Base-by-base conservation (phyloP, 2,888 invertebrate genomes). In the Pseudococcus viburni region DNA sequence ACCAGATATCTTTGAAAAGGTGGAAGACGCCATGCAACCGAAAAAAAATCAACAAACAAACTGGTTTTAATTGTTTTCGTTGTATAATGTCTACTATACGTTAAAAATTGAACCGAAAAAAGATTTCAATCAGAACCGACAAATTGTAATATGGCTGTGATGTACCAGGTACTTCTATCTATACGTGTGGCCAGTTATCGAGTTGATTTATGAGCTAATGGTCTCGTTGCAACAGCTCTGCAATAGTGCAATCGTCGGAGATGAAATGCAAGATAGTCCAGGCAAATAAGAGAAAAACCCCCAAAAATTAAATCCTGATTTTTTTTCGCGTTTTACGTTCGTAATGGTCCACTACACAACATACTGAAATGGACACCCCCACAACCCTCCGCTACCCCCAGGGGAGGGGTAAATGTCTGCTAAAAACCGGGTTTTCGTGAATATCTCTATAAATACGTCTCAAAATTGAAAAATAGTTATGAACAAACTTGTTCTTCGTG, bases 61-160 rank as follows among this genome's bases (percentile, higher is more conserved):
- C 73, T 73, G 39, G 42, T 77, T 42, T 33, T n/a, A 55, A 73
- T 77, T 42, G 42, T 77, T 77, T 42, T 68, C 55, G 5, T 55
- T n/a, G 17, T 77, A 33, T 77, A 39, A 6, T 42, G 77, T 77
- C 77, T 39, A 17, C 39, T 33, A 0, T 46, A 55, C 7, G 55
- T 6, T 55, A n/a, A 39, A 77, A 77, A 77, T 77, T 15, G 11
- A 77, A 33, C n/a, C 39, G 42, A 42, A 77, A 77, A 77, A 77
- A 77, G n/a, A 77, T 77, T 68, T 77, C 77, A 77, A 77, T 77
- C 12, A 26, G n/a, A 77, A 26, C 77, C 77, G 77, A 77, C 77
- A 77, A 77, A 77, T 39, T 39, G 42, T 55, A 42, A 77, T 17
- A 77, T 12, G 12, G 26, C 26, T 26, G 15, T 68, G 68, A 68